These are phyloP conservation scores for Heterocephalus glaber DNA, from an alignment of 2,113 vertebrate species.

Conservation along the genomic window DNA sequence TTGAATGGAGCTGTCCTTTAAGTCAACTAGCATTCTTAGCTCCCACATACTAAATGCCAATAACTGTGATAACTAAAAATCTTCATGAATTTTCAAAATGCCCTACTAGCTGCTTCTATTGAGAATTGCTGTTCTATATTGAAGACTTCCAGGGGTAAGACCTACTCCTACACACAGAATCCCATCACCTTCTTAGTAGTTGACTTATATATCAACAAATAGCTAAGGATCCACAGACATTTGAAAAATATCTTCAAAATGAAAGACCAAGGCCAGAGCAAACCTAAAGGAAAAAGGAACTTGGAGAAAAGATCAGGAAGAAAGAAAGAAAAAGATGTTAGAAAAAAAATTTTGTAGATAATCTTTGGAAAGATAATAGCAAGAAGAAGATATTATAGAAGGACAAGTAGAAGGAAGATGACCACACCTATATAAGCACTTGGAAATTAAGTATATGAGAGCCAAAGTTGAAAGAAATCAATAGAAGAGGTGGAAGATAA, in stretches of 20 bases:
- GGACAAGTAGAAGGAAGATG: not conserved
- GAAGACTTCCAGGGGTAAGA: not conserved
- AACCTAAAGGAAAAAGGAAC: not conserved
- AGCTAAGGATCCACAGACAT: constrained; percentile 13
- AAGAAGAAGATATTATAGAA: not conserved
- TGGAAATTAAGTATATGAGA: constrained; percentile 26
- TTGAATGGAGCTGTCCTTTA: not conserved
- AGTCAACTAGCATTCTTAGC: not conserved
- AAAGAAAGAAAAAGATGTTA: not conserved
- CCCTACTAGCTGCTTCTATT: not conserved
- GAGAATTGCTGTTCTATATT: not conserved
- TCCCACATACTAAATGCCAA: not conserved
- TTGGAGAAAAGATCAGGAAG: not conserved
- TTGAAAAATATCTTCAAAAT: not conserved
- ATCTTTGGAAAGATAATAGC: not conserved
- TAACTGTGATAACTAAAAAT: constrained; percentile 6
- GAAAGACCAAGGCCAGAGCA: constrained; percentile 20
- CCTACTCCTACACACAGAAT: not conserved
- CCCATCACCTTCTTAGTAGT: not conserved
- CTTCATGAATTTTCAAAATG: constrained; percentile 28
- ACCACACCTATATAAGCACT: not conserved
- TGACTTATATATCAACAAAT: not conserved
- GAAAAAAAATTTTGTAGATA: not conserved
- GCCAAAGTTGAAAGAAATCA: not conserved
- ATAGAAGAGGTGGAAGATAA: not conserved